Evolutionary conservation across 2,113 vertebrate genomes (phyloP).

Genomic region (Ctenomys sociabilis): DNA sequence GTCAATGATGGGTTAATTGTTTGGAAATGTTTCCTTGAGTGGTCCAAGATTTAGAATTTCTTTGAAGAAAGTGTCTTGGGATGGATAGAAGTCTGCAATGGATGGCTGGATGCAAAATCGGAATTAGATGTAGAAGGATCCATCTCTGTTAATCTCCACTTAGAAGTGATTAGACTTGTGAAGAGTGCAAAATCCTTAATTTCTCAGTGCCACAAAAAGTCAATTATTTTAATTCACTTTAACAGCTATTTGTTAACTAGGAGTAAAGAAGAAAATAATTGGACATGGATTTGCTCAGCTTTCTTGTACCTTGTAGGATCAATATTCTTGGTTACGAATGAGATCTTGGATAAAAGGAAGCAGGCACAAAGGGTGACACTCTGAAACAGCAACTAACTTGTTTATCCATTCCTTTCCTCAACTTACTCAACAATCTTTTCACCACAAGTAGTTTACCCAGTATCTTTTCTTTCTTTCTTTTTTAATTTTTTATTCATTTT

Average conservation of each 20-base stretch:
- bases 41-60: constrained; percentile 52
- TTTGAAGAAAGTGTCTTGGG: constrained; percentile 46
- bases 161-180: constrained; percentile 70
- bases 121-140: constrained; percentile 58
- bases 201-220: constrained; percentile 68
- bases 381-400: not conserved
- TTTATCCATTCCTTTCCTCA: not conserved
- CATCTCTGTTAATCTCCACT: constrained; percentile 65
- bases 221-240: constrained; percentile 71
- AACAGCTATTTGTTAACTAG: constrained; percentile 65
- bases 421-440: constrained; percentile 5
- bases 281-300: constrained; percentile 63
- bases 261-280: constrained; percentile 63
- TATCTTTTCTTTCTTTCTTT: not conserved
- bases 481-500: too few species aligned
- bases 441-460: not conserved
- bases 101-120: constrained; percentile 63
- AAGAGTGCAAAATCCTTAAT: constrained; percentile 66
- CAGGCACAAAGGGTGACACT: constrained; percentile 25
- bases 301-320: constrained; percentile 29
- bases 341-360: constrained; percentile 46
- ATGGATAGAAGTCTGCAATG: constrained; percentile 57
- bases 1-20: constrained; percentile 38
- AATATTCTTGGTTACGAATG: constrained; percentile 64
- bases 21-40: constrained; percentile 63